Evolutionary conservation across 2,888 invertebrate species (phyloP).

Genomic region (Fabriciana adippe): DNA sequence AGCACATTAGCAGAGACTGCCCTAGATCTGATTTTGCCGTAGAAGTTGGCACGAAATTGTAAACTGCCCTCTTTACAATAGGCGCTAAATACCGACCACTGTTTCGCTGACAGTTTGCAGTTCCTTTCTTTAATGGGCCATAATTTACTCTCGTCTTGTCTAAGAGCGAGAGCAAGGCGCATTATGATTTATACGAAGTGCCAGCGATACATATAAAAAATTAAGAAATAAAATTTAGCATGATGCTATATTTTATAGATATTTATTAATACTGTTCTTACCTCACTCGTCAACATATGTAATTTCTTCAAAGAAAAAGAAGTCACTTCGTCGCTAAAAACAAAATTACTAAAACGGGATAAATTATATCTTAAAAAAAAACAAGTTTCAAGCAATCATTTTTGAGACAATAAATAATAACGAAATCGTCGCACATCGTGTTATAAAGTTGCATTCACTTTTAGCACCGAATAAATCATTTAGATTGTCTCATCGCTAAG

Average conservation of each 20-base stretch:
- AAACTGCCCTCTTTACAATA: constrained; percentile 80
- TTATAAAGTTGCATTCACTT: constrained; percentile 41
- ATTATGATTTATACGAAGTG: not conserved
- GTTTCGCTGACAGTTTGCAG: constrained; percentile 32
- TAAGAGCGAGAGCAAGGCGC: not conserved
- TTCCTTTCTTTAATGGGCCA: constrained; percentile 23
- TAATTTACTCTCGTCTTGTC: constrained; percentile 13
- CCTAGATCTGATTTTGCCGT: constrained; percentile 74
- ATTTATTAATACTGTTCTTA: no score
- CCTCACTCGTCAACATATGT: no score
- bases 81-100: constrained; percentile 57
- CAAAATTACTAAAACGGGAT: constrained; percentile 1
- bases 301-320: not conserved
- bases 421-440: constrained; percentile 15
- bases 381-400: not conserved
- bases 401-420: constrained; percentile 12
- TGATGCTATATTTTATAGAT: not conserved
- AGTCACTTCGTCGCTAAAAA: constrained; percentile 4
- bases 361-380: constrained; percentile 1
- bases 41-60: constrained; percentile 79
- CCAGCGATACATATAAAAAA: not conserved
- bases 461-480: constrained; percentile 51
- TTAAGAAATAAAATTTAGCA: not conserved
- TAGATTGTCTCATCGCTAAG: constrained; percentile 53
- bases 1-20: constrained; percentile 73